phyloP scores from a whole-genome alignment of 2,797 vertebrate species.

The Buphagus erythrorhynchus region DNA sequence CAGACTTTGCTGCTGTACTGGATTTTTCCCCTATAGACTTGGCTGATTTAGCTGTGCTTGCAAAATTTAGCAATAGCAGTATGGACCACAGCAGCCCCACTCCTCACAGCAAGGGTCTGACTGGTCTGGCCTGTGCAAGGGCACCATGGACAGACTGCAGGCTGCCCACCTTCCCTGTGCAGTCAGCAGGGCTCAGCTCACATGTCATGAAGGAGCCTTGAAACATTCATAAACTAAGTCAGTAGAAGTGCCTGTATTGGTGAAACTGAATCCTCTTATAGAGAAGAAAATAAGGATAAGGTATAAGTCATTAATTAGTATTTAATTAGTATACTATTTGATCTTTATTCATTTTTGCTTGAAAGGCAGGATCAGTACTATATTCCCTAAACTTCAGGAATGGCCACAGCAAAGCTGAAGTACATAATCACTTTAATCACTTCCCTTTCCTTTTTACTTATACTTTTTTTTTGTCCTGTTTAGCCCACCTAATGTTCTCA shows the following conservation, averaged over 20 bases:
- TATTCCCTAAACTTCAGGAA: neutral
- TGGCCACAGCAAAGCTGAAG: neutral
- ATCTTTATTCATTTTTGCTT: neutral
- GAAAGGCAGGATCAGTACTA: neutral
- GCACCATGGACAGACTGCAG: neutral
- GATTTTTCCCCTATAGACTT: rapidly evolving
- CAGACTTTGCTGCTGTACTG: neutral
- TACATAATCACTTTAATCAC: rapidly evolving
- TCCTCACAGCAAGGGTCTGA: neutral
- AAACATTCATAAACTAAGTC: neutral
- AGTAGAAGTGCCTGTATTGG: neutral
- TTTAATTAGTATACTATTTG: neutral
- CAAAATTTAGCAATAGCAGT: neutral
- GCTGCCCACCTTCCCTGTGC: neutral
- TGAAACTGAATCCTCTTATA: neutral
- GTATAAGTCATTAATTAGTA: neutral
- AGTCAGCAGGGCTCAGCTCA: neutral
- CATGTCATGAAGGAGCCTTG: neutral
- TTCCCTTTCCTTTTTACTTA: neutral
- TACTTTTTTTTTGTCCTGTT: neutral
- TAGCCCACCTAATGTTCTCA: neutral
- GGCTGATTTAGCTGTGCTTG: neutral
- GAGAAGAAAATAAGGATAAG: neutral
- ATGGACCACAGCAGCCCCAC: neutral
- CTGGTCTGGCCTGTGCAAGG: neutral